Conservation (phyloP, 2,888 invertebrate species). For the Ceriagrion tenellum region DNA sequence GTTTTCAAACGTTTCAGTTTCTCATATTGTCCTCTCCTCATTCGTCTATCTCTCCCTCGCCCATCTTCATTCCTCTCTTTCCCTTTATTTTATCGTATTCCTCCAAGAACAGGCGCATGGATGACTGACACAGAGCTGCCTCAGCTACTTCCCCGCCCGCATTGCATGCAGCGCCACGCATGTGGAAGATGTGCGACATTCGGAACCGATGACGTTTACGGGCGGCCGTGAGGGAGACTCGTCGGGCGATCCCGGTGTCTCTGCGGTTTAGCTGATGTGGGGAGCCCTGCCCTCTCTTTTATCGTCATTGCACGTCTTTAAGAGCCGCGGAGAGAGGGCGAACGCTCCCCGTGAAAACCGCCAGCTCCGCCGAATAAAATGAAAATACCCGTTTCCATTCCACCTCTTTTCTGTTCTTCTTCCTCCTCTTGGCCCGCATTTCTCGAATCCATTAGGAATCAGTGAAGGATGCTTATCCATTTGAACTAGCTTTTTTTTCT, state of each 20-base stretch:
- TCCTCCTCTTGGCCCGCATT: background rate
- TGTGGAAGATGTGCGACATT: background rate
- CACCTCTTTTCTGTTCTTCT: background rate
- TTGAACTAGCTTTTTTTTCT: too few species aligned
- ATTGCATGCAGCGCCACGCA: background rate
- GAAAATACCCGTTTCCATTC: background rate
- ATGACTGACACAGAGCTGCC: background rate
- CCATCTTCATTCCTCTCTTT: background rate
- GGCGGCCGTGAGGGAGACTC: background rate
- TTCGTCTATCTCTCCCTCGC: too few species aligned
- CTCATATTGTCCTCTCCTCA: too few species aligned
- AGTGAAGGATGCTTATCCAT: too few species aligned
- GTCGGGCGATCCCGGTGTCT: background rate
- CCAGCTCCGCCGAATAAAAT: background rate
- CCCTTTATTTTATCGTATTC: background rate
- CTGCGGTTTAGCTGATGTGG: background rate
- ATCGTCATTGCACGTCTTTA: background rate
- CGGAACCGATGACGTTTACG: constrained; percentile 6
- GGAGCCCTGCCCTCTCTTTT: background rate
- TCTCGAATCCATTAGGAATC: too few species aligned
- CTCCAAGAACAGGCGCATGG: background rate
- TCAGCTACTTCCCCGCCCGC: background rate
- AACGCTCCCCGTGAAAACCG: background rate
- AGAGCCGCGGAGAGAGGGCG: background rate
- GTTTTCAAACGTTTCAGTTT: too few species aligned